A percentile compares a stretch with the other conserved stretches of the same genome.
These are phyloP conservation scores for Thalassaphorura encarpata DNA, from an alignment of 1,140 invertebrate species.

Conservation along the genomic window DNA sequence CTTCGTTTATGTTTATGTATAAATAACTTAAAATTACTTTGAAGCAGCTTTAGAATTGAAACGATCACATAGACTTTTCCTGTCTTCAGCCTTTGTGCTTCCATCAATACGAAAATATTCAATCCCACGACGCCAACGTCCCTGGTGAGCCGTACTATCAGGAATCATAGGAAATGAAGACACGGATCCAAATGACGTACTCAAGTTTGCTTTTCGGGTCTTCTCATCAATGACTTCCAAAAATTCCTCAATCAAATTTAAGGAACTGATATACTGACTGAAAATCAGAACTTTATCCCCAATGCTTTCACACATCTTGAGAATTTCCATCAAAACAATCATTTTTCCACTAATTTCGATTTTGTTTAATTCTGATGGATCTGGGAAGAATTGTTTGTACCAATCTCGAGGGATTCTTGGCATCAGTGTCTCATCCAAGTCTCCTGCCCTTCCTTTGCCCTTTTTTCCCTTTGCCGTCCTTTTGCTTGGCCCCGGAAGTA, in stretches of 20 bases:
- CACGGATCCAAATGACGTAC: no score
- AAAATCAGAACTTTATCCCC: constrained; percentile 93
- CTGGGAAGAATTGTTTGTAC: constrained; percentile 47
- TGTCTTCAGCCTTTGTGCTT: constrained; percentile 61
- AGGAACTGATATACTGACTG: constrained; percentile 74
- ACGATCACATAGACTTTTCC: constrained; percentile 63
- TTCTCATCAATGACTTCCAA: constrained; percentile 49
- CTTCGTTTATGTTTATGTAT: no score
- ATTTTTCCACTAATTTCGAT: constrained; percentile 68
- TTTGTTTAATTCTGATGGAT: constrained; percentile 48
- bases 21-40: no score
- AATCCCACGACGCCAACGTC: constrained; percentile 38
- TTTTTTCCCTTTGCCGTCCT: constrained; percentile 11
- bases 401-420: constrained; percentile 13
- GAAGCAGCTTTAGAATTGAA: constrained; percentile 75
- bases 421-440: constrained; percentile 22
- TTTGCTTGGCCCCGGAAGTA: constrained; percentile 23
- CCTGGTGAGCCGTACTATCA: not conserved
- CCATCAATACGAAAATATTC: constrained; percentile 93
- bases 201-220: not conserved
- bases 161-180: not conserved
- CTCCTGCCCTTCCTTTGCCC: constrained; percentile 24
- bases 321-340: constrained; percentile 67
- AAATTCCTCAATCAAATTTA: constrained; percentile 85
- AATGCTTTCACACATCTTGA: constrained; percentile 73